Evolutionary conservation across 2,113 vertebrate species (phyloP).

Genomic region (Fukomys damarensis): DNA sequence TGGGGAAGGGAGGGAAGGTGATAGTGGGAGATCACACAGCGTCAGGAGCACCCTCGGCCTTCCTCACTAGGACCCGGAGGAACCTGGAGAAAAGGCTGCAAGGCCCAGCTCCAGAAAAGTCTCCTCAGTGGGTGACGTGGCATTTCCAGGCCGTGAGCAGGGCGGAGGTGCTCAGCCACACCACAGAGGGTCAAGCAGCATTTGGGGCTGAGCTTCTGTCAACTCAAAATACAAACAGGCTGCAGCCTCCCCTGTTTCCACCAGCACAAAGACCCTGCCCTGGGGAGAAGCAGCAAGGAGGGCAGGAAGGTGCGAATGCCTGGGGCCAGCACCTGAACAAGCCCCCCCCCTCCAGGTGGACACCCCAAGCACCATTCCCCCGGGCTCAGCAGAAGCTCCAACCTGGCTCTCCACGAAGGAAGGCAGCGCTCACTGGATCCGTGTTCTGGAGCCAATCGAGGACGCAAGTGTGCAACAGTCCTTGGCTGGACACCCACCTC

Average conservation of each 20-base stretch:
- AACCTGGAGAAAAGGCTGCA: not conserved
- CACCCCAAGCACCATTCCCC: not conserved
- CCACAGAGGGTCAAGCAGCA: not conserved
- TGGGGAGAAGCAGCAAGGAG: not conserved
- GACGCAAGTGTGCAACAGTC: not conserved
- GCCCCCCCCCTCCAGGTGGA: not conserved
- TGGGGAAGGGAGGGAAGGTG: not conserved
- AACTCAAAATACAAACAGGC: not conserved
- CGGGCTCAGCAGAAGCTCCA: too few relatives aligned
- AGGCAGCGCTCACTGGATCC: not conserved
- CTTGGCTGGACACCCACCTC: not conserved
- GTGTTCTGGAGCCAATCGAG: not conserved
- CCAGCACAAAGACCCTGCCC: not conserved
- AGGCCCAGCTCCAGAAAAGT: not conserved
- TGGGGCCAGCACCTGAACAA: too few relatives aligned
- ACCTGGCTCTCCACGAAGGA: not conserved
- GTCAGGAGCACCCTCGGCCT: not conserved
- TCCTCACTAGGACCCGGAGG: not conserved
- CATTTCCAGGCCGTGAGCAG: not conserved
- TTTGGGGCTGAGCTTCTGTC: not conserved
- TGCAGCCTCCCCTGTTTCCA: not conserved
- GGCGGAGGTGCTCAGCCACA: not conserved
- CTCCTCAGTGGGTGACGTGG: fast-evolving
- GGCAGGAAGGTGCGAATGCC: not conserved
- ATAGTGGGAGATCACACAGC: not conserved